Conservation (phyloP, 2,888 invertebrate genomes). For the Eudasyphora cyanicolor region DNA sequence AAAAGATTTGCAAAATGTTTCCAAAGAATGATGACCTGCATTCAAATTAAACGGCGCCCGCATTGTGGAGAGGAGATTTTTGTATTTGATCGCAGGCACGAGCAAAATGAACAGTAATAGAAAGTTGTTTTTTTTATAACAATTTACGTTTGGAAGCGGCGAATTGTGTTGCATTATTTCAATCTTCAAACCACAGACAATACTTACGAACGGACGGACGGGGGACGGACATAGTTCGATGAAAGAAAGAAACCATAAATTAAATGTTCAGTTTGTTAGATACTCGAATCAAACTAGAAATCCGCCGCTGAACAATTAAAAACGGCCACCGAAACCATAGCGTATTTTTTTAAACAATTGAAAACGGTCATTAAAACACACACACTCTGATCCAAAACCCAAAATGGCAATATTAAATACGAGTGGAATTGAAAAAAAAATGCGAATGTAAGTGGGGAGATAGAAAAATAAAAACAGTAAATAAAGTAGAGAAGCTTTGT, state of each 20-base stretch:
- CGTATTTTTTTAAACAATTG: slow-evolving; percentile 10
- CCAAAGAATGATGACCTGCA: slow-evolving; percentile 54
- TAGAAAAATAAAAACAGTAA: not conserved
- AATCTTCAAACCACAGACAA: not conserved
- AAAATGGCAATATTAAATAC: slow-evolving; percentile 18
- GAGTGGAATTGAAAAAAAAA: not conserved
- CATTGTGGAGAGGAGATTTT: slow-evolving; percentile 24
- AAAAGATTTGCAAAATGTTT: slow-evolving; percentile 34
- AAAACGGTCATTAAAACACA: not conserved
- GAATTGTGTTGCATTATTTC: slow-evolving; percentile 39
- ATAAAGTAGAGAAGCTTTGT: not conserved
- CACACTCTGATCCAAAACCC: not conserved
- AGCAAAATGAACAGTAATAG: slow-evolving; percentile 44
- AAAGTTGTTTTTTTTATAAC: slow-evolving; percentile 53
- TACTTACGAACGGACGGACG: not conserved
- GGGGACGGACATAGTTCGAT: too few relatives aligned
- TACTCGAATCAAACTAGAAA: not conserved
- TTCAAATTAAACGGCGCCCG: slow-evolving; percentile 47
- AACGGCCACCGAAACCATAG: not conserved
- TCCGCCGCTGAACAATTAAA: slow-evolving; percentile 1
- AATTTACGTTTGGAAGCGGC: slow-evolving; percentile 6
- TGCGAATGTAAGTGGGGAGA: too few relatives aligned
- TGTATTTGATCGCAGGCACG: not conserved
- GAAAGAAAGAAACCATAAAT: slow-evolving; percentile 16
- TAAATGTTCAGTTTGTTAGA: not conserved